These are phyloP conservation scores for Pantherophis guttatus DNA, from an alignment of 2,113 vertebrate species.

Conservation along the genomic window DNA sequence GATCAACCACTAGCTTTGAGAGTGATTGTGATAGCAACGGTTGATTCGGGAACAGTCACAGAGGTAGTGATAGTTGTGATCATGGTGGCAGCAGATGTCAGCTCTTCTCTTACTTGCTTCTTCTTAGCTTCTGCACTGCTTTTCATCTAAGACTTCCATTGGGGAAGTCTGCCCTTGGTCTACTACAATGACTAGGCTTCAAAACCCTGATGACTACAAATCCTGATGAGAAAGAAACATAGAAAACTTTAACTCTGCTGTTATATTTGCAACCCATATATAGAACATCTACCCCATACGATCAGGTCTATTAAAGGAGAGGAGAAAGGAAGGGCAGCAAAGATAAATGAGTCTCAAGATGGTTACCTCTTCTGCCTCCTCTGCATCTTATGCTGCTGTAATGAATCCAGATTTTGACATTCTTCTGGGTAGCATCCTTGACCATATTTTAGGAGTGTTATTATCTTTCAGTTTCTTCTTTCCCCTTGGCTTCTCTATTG, in stretches of 20 bases:
- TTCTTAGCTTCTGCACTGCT: neutral
- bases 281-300: neutral
- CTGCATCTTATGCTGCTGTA: neutral
- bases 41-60: neutral
- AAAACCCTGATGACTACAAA: neutral
- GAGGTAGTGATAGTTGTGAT: neutral
- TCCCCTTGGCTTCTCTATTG: neutral
- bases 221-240: neutral
- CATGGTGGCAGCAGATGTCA: neutral
- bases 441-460: neutral
- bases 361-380: neutral
- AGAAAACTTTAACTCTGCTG: neutral
- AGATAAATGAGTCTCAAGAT: neutral
- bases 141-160: neutral
- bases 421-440: neutral
- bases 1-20: neutral
- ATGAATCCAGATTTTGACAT: neutral
- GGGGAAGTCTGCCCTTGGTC: neutral
- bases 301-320: neutral
- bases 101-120: neutral
- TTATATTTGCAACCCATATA: neutral
- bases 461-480: neutral
- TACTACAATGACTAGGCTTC: neutral
- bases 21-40: neutral
- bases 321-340: neutral